Evolutionary conservation across 2,888 invertebrate genomes (phyloP).

Genomic region (Lottia gigantea): DNA sequence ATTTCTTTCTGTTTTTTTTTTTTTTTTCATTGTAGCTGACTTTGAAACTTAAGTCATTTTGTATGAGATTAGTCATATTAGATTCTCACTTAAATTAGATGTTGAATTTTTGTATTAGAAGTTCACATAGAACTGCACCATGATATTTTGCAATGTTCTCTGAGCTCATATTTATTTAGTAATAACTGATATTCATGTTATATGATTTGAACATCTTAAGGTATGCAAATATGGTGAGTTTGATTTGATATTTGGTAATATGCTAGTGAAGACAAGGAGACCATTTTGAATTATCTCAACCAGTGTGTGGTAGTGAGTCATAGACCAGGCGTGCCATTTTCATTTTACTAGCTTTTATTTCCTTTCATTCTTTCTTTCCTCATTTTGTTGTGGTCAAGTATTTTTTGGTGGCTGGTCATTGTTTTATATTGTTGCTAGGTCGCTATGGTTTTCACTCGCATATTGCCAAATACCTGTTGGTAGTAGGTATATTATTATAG

Average conservation of each 20-base stretch:
- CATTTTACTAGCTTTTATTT: conserved; percentile 15
- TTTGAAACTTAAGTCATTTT: too few relatives aligned
- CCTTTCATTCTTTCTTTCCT: conserved; percentile 17
- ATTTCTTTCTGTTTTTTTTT: too few relatives aligned
- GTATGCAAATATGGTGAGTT: conserved; percentile 26
- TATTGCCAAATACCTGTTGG: conserved; percentile 5
- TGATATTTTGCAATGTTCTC: too few relatives aligned
- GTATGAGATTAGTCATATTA: too few relatives aligned
- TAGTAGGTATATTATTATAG: background rate
- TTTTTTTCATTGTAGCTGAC: too few relatives aligned
- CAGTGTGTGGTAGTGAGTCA: conserved; percentile 21
- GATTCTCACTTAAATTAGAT: too few relatives aligned
- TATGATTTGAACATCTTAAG: background rate
- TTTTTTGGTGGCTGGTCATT: conserved; percentile 4
- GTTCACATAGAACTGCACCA: too few relatives aligned
- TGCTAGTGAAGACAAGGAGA: conserved; percentile 32
- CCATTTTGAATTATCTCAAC: conserved; percentile 8
- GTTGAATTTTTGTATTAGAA: too few relatives aligned
- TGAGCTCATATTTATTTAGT: too few relatives aligned
- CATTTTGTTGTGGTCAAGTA: background rate
- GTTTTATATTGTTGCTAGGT: background rate
- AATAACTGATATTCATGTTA: too few relatives aligned
- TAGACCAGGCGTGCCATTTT: conserved; percentile 14
- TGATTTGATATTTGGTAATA: conserved; percentile 33
- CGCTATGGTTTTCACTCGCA: conserved; percentile 5